These are phyloP conservation scores for Drosophila prostipennis DNA, from an alignment of 2,888 invertebrate genomes.

Conservation along the genomic window DNA sequence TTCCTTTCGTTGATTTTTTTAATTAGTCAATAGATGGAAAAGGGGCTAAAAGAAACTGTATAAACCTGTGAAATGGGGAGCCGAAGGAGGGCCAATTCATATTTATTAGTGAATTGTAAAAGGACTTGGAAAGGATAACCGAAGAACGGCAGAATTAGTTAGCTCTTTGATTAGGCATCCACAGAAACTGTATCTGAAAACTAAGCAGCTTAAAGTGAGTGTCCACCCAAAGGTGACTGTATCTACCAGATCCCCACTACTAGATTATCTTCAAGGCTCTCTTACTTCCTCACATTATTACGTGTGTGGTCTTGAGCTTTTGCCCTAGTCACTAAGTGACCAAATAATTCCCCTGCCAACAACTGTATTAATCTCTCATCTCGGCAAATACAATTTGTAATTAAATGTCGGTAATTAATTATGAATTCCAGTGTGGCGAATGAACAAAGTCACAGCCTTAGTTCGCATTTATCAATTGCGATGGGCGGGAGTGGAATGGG, in stretches of 20 bases:
- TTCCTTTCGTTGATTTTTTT: constrained; percentile 56
- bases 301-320: not conserved
- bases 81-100: constrained; percentile 19
- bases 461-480: constrained; percentile 29
- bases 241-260: not conserved
- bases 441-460: constrained; percentile 3
- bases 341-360: constrained; percentile 9
- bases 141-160: constrained; percentile 2
- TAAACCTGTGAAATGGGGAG: constrained; percentile 36
- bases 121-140: not conserved
- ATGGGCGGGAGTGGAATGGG: no score
- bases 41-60: constrained; percentile 11
- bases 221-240: not conserved
- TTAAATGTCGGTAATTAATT: constrained; percentile 41
- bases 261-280: constrained; percentile 5
- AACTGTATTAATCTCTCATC: constrained; percentile 30
- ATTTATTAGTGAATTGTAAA: constrained; percentile 12
- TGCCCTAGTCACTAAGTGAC: constrained; percentile 26
- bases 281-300: constrained; percentile 9
- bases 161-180: not conserved
- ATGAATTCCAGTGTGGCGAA: constrained; percentile 33
- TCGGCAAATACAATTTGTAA: constrained; percentile 29
- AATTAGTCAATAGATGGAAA: constrained; percentile 72
- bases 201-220: not conserved
- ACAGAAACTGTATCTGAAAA: no score